Evolutionary conservation across 2,888 invertebrate species (phyloP).

Genomic region (Thymelicus sylvestris): DNA sequence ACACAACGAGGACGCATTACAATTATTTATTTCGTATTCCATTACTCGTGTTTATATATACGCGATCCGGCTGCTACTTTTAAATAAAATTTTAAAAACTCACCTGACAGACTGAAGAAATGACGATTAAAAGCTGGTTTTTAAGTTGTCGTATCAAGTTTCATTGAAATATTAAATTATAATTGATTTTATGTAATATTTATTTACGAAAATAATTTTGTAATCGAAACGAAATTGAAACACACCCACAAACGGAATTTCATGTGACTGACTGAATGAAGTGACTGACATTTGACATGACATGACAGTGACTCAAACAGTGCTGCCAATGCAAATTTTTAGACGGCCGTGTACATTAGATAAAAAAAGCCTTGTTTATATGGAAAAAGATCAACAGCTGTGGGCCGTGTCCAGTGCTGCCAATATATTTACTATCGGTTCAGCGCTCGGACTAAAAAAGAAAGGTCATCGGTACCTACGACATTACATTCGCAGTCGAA

Average conservation of each 20-base stretch:
- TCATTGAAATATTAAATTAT: constrained; percentile 17
- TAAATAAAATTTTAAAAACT: constrained; percentile 49
- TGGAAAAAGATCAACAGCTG: too few relatives aligned
- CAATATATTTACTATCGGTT: too few relatives aligned
- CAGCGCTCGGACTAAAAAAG: too few relatives aligned
- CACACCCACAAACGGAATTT: constrained; percentile 37
- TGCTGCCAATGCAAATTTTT: too few relatives aligned
- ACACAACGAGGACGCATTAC: constrained; percentile 40
- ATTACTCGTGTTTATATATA: constrained; percentile 45
- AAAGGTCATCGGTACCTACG: too few relatives aligned
- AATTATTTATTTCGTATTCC: constrained; percentile 50
- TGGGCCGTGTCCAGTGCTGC: too few relatives aligned
- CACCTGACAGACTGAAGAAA: constrained; percentile 55
- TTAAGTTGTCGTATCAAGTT: constrained; percentile 1
- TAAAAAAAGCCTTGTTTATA: too few relatives aligned
- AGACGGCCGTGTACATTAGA: too few relatives aligned
- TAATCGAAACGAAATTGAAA: constrained; percentile 10
- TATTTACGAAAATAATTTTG: constrained; percentile 5
- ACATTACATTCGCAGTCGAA: too few relatives aligned
- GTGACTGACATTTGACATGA: too few relatives aligned
- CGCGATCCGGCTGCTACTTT: constrained; percentile 39
- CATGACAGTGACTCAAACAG: too few relatives aligned
- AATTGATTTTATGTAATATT: constrained; percentile 7
- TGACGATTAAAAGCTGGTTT: neutral
- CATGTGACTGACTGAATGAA: constrained; percentile 4